A percentile compares a stretch with the other conserved stretches of the same genome.
Conservation (phyloP, 2,113 vertebrate genomes). For the Gambusia affinis region DNA sequence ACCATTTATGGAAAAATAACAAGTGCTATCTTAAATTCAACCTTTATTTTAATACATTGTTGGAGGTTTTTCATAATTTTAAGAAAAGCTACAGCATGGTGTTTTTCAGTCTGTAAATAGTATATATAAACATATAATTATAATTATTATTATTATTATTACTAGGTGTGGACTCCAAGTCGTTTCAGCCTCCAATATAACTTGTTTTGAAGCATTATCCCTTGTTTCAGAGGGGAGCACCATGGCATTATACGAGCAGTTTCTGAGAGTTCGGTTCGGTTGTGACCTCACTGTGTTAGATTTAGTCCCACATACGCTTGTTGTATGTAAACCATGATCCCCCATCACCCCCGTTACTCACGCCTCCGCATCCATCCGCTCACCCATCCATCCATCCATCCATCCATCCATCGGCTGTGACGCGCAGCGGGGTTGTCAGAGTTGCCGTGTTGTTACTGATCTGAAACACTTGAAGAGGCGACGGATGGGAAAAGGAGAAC, state of each 20-base stretch:
- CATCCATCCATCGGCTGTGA: constrained; percentile 28
- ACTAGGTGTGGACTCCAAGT: constrained; percentile 95
- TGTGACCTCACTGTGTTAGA: constrained; percentile 71
- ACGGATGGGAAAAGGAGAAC: constrained; percentile 2
- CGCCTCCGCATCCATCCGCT: neutral
- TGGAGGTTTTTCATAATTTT: constrained; percentile 97
- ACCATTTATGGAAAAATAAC: constrained; percentile 87
- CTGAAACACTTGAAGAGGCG: constrained; percentile 67
- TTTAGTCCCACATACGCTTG: constrained; percentile 53
- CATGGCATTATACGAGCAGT: constrained; percentile 85
- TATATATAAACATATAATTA: constrained; percentile 89
- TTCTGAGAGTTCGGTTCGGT: constrained; percentile 77
- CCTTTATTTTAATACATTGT: constrained; percentile 99
- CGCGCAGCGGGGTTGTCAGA: constrained; percentile 50
- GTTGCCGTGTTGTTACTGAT: constrained; percentile 47
- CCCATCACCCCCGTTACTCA: constrained; percentile 11
- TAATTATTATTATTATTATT: constrained; percentile 85
- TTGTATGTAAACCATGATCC: constrained; percentile 48
- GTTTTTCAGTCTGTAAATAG: constrained; percentile 99
- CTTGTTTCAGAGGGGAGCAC: constrained; percentile 94
- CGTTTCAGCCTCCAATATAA: constrained; percentile 90
- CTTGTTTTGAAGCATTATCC: constrained; percentile 92
- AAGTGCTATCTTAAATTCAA: constrained; percentile 97
- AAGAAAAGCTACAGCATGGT: constrained; percentile 94
- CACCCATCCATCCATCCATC: constrained; percentile 10